Evolutionary conservation across 1,140 invertebrate genomes (phyloP).

Genomic region (Arion vulgaris): DNA sequence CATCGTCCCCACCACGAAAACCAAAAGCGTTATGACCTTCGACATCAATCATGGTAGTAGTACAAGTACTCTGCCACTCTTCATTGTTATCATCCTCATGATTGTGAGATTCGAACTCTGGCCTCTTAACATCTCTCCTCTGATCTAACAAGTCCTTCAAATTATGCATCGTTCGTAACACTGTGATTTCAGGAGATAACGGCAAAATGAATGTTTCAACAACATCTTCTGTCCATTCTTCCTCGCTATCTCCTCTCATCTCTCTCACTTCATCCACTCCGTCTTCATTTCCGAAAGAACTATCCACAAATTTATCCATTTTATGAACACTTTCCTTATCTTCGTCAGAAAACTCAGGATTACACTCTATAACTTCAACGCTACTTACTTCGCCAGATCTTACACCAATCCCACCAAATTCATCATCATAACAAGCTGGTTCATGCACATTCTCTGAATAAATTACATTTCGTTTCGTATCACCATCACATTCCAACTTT

Average conservation of each 20-base stretch:
- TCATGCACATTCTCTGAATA: no score
- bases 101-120: not conserved
- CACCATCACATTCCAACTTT: no score
- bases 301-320: not conserved
- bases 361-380: no score
- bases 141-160: conserved; percentile 24
- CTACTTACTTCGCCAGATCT: no score
- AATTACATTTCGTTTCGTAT: no score
- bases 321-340: not conserved
- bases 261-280: not conserved
- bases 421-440: no score
- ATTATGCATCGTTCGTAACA: not conserved
- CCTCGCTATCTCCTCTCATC: not conserved
- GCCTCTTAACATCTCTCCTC: not conserved
- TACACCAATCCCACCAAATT: no score
- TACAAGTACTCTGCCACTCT: conserved; percentile 20
- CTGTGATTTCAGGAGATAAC: not conserved
- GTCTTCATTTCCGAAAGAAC: not conserved
- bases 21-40: conserved; percentile 7
- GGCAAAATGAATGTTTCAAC: conserved; percentile 7
- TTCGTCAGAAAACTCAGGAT: no score
- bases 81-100: not conserved
- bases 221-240: not conserved
- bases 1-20: not conserved
- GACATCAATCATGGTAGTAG: conserved; percentile 27